Conservation (phyloP, 2,113 vertebrate genomes). For the Neoarius graeffei region DNA sequence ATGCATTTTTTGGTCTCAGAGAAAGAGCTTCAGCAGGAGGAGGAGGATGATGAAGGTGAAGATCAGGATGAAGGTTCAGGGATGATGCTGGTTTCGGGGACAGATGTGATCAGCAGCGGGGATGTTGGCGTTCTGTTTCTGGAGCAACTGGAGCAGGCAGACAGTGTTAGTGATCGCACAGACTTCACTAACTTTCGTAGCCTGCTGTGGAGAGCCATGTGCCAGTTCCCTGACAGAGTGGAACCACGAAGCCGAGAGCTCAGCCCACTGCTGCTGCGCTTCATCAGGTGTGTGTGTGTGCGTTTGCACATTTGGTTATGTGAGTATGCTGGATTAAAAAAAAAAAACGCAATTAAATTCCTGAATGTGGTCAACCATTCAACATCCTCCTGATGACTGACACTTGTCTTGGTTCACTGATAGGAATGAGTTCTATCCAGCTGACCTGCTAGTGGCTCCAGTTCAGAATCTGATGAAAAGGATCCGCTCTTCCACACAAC, state of each 20-base stretch:
- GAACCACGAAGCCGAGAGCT: slow-evolving; percentile 91
- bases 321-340: background rate
- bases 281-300: slow-evolving; percentile 79
- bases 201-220: slow-evolving; percentile 88
- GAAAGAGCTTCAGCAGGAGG: slow-evolving; percentile 74
- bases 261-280: slow-evolving; percentile 88
- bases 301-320: background rate
- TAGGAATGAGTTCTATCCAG: slow-evolving; percentile 91
- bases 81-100: slow-evolving; percentile 55
- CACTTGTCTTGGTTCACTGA: slow-evolving; percentile 13
- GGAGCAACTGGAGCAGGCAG: slow-evolving; percentile 71
- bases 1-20: slow-evolving; percentile 68
- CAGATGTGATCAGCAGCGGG: slow-evolving; percentile 72
- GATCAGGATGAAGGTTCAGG: slow-evolving; percentile 33
- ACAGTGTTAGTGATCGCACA: slow-evolving; percentile 73
- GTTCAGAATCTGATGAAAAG: slow-evolving; percentile 83
- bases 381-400: background rate
- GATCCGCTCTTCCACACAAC: slow-evolving; percentile 50
- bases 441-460: slow-evolving; percentile 87
- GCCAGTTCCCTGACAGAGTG: slow-evolving; percentile 84
- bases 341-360: background rate
- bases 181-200: slow-evolving; percentile 92
- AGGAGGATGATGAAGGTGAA: slow-evolving; percentile 26
- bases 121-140: slow-evolving; percentile 77
- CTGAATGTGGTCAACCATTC: background rate